Evolutionary conservation across 2,888 invertebrate genomes (phyloP).

Genomic region (Eristalinus sepulchralis): DNA sequence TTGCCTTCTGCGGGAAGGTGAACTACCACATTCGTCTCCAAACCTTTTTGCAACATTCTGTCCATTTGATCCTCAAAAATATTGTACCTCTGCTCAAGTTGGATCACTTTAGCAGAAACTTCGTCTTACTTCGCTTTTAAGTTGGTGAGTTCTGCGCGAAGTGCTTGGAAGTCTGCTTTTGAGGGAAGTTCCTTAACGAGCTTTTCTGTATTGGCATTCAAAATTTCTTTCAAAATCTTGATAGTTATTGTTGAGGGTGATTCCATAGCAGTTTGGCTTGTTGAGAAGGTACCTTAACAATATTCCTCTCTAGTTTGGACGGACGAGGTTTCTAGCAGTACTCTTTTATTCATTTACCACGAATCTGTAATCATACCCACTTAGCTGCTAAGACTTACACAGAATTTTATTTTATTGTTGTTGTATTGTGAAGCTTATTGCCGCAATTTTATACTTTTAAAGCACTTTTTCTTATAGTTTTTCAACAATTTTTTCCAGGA

Average conservation of each 20-base stretch:
- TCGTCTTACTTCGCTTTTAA: background rate
- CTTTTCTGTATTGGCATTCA: background rate
- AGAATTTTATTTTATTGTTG: no score
- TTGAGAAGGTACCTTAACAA: no score
- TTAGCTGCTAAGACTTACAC: background rate
- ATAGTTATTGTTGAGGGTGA: background rate
- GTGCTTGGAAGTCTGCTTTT: constrained; percentile 4
- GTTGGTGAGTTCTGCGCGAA: background rate
- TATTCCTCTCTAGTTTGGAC: background rate
- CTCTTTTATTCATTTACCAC: background rate
- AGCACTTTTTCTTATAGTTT: no score
- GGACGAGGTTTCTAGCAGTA: background rate
- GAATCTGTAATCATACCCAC: background rate
- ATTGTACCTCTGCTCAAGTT: background rate
- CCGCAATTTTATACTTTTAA: no score
- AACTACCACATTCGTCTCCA: background rate
- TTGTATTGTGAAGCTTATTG: no score
- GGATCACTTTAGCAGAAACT: background rate
- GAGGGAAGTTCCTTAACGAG: constrained; percentile 1
- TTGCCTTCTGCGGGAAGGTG: constrained; percentile 4
- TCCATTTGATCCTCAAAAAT: background rate
- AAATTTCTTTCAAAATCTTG: background rate
- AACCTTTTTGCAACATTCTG: background rate
- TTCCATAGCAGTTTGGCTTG: background rate
- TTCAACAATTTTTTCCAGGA: no score